Percentiles rank a stretch among this genome's conserved stretches.
Evolutionary conservation across 2,888 invertebrate species (phyloP).

Genomic region (Darwinula stevensoni): DNA sequence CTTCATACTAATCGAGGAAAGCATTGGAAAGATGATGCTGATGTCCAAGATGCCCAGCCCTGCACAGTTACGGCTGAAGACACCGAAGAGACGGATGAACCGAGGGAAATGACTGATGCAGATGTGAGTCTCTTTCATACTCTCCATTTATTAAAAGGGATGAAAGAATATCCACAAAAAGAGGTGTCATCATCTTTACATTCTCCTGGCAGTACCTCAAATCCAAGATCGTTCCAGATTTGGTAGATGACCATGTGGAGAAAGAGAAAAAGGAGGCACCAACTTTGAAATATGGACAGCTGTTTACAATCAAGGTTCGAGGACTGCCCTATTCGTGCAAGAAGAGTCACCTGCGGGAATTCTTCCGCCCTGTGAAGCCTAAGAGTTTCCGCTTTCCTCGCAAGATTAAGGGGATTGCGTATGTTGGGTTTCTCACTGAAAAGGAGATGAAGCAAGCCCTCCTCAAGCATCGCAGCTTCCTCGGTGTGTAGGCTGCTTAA

Average conservation of each 20-base stretch:
- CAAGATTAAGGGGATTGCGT: constrained; percentile 52
- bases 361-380: constrained; percentile 47
- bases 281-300: constrained; percentile 6
- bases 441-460: constrained; percentile 46
- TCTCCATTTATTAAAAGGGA: no score
- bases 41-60: no score
- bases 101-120: constrained; percentile 14
- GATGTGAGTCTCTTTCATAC: no score
- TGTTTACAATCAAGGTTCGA: constrained; percentile 38
- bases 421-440: constrained; percentile 62
- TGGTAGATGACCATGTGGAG: no score
- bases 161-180: constrained; percentile 7
- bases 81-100: constrained; percentile 14
- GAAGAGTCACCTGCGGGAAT: constrained; percentile 52
- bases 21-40: no score
- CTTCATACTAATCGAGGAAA: no score
- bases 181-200: no score
- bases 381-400: constrained; percentile 46
- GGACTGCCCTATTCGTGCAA: constrained; percentile 46
- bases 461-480: constrained; percentile 51
- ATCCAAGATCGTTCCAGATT: no score
- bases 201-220: no score
- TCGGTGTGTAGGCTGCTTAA: constrained; percentile 25
- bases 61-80: constrained; percentile 29
- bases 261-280: no score